phyloP scores from a whole-genome alignment of 2,113 vertebrate genomes.

The Amphiprion percula region DNA sequence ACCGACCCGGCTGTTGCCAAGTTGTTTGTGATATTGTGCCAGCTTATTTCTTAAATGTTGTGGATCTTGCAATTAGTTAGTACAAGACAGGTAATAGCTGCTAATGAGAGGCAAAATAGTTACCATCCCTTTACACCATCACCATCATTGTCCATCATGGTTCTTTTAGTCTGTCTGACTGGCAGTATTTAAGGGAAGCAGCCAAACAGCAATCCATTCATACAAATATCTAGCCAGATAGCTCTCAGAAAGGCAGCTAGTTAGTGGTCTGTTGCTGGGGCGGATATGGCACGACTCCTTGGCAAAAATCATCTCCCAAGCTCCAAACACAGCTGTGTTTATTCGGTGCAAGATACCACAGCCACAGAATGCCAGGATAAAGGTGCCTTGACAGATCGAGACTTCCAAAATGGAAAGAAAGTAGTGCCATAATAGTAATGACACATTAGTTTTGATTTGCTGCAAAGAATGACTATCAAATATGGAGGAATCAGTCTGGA shows the following conservation, averaged over 20 bases:
- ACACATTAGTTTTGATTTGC: constrained; percentile 14
- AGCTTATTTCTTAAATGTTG: constrained; percentile 20
- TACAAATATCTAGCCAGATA: constrained; percentile 55
- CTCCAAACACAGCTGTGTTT: constrained; percentile 79
- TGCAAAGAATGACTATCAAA: background rate
- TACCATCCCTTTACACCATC: background rate
- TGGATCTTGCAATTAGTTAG: constrained; percentile 10
- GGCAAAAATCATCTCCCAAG: constrained; percentile 51
- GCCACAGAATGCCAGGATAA: constrained; percentile 41
- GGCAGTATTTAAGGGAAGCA: constrained; percentile 14
- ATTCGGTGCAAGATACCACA: constrained; percentile 52
- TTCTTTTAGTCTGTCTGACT: constrained; percentile 23
- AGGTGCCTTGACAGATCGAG: constrained; percentile 50
- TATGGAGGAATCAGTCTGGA: background rate
- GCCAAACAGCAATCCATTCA: constrained; percentile 46
- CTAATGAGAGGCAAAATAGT: constrained; percentile 5
- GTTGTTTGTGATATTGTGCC: constrained; percentile 6
- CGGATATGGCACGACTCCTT: constrained; percentile 60
- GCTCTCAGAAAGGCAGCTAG: constrained; percentile 52
- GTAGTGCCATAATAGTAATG: constrained; percentile 12
- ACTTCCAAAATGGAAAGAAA: constrained; percentile 39
- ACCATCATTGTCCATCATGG: background rate
- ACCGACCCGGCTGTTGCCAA: constrained; percentile 22
- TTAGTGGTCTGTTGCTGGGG: constrained; percentile 64
- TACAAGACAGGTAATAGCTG: background rate